Percentiles rank a stretch among this genome's conserved stretches.
Evolutionary conservation across 2,797 vertebrate genomes (phyloP).

Genomic region (Scarus forsteni): DNA sequence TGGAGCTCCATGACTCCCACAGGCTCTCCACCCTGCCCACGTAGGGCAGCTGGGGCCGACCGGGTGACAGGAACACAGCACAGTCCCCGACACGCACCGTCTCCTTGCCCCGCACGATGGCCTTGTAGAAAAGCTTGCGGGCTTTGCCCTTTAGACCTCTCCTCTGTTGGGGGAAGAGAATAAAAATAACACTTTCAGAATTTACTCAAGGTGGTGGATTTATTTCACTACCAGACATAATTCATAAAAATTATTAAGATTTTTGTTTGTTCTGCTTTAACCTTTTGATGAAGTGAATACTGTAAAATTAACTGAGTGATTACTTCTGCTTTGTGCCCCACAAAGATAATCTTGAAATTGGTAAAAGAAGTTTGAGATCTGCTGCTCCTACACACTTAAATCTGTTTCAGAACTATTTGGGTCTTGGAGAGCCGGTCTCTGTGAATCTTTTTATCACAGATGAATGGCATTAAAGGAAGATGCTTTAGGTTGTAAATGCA

Average conservation of each 20-base stretch:
- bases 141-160: slow-evolving; percentile 98
- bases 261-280: slow-evolving; percentile 30
- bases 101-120: slow-evolving; percentile 96
- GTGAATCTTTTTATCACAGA: too few species aligned
- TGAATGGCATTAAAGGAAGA: too few species aligned
- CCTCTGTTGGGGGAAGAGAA: slow-evolving; percentile 82
- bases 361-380: too few species aligned
- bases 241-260: slow-evolving; percentile 15
- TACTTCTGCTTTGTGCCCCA: too few species aligned
- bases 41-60: slow-evolving; percentile 95
- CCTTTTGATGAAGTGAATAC: too few species aligned
- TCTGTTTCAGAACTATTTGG: too few species aligned
- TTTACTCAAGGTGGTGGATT: slow-evolving; percentile 27
- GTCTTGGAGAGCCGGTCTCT: too few species aligned
- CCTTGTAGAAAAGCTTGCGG: slow-evolving; percentile 98
- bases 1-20: slow-evolving; percentile 99
- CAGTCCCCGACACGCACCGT: slow-evolving; percentile 94
- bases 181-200: slow-evolving; percentile 30
- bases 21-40: slow-evolving; percentile 98
- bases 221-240: slow-evolving; percentile 23
- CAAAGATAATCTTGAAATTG: too few species aligned
- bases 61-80: slow-evolving; percentile 96
- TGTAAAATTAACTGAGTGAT: too few species aligned
- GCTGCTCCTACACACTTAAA: too few species aligned
- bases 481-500: too few species aligned